Percentiles rank a stretch among this genome's conserved stretches.
Evolutionary conservation across 2,888 invertebrate genomes (phyloP).

Genomic region (Cephus nigrinus): DNA sequence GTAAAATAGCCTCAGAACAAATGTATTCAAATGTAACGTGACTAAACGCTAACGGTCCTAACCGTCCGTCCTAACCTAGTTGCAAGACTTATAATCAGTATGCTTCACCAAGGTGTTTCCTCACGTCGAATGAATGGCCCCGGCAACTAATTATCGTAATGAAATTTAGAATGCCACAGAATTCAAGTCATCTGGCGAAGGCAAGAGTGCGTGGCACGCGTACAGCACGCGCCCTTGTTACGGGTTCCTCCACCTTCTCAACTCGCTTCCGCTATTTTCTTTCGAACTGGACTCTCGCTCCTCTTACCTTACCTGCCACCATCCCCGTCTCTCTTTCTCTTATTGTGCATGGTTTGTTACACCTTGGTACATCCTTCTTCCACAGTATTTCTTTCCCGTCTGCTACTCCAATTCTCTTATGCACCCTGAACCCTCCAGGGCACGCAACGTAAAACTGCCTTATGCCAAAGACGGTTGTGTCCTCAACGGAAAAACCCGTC

Average conservation of each 20-base stretch:
- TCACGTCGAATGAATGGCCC: background rate
- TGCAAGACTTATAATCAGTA: background rate
- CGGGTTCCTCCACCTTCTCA: background rate
- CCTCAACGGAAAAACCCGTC: slow-evolving; percentile 14
- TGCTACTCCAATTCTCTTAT: slow-evolving; percentile 25
- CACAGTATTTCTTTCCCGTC: background rate
- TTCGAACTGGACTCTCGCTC: background rate
- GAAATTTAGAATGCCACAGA: slow-evolving; percentile 38
- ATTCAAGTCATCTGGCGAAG: slow-evolving; percentile 44
- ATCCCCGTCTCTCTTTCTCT: background rate
- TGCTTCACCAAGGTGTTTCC: background rate
- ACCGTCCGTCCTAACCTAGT: background rate
- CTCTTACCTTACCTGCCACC: background rate
- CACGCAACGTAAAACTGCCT: slow-evolving; percentile 31
- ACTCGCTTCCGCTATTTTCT: background rate
- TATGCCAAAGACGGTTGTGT: slow-evolving; percentile 50
- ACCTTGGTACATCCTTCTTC: background rate
- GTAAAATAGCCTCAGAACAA: background rate
- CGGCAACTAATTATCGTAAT: slow-evolving; percentile 46
- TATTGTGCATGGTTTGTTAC: background rate
- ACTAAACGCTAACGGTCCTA: background rate
- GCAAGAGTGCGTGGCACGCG: slow-evolving; percentile 42
- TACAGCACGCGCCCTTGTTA: slow-evolving; percentile 46
- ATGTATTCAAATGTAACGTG: background rate
- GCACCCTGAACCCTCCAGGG: slow-evolving; percentile 29